Base-by-base conservation (phyloP, 2,888 invertebrate genomes). In the Trimorus sp. region DNA sequence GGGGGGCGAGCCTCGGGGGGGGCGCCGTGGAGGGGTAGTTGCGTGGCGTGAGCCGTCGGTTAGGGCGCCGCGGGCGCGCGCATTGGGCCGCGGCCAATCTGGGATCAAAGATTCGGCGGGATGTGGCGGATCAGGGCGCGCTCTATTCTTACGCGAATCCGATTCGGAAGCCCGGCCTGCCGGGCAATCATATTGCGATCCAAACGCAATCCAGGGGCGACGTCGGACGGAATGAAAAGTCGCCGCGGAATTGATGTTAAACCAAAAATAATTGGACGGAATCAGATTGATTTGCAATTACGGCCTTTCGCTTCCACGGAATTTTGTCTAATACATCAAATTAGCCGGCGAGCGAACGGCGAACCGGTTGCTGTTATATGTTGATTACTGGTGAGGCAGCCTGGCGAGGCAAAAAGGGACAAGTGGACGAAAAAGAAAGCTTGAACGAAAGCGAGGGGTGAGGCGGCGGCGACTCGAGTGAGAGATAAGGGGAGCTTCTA, bases 401-500 rank as follows among this genome's bases (percentile, higher is more conserved):
- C 36, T 56, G 71, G 7, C 15, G 60, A 14, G 15, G 14, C 26
- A 26, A 15, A 38, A 73, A 51, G n/a, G 48, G 74, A 79, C 79
- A 70, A 63, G 74, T 74, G 69, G 51, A 79, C 60, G 69, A 62
- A 51, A 51, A 73, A 70, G 74, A 66, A 73, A 74, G 60, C 56
- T 79, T 49, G 51, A 74, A 70, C 75, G 70, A 71, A 76, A 80
- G 37, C 69, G 45, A 70, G 71, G 66, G 78, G 71, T 71, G 71
- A 71, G 42, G 36, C 58, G 66, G 51, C 68, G 45, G 74, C 68
- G 62, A 79, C 62, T 75, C 63, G 75, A 80, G 75, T 76, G 71
- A 75, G 71, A 88, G 88, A 88, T 88, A 88, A 89, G 87, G 85
- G 85, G 48, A 56, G 87, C 87, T 86, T 87, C 86, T 84, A 86